Conservation (phyloP, 1,140 invertebrate genomes). For the Holcopasites calliopsidis region DNA sequence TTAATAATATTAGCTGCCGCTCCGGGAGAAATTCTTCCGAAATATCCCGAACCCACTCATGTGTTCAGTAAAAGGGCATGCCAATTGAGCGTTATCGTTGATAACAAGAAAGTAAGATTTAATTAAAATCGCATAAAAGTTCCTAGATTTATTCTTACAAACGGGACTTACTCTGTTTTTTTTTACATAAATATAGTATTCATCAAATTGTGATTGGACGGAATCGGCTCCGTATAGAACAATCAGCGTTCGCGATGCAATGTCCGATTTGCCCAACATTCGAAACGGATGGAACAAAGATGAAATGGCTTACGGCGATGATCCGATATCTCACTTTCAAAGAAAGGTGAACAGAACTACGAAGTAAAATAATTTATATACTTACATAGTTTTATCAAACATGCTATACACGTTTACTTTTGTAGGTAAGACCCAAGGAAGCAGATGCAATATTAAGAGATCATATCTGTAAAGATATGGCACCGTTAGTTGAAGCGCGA, state of each 20-base stretch:
- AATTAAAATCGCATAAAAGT: background rate
- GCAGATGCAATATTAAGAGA: conserved; percentile 83
- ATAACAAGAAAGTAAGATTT: conserved; percentile 82
- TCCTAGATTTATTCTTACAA: background rate
- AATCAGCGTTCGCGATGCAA: conserved; percentile 89
- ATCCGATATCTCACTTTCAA: conserved; percentile 90
- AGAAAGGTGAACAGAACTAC: conserved; percentile 78
- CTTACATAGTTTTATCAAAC: background rate
- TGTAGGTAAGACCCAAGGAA: conserved; percentile 83
- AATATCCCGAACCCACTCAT: conserved; percentile 90
- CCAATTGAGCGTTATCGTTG: conserved; percentile 86
- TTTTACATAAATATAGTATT: conserved; percentile 68
- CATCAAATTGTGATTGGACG: conserved; percentile 79
- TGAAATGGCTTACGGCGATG: conserved; percentile 87
- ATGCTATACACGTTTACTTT: background rate
- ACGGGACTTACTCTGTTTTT: background rate
- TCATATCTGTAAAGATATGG: conserved; percentile 94
- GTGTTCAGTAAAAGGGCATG: conserved; percentile 88
- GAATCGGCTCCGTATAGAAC: conserved; percentile 86
- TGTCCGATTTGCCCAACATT: conserved; percentile 90
- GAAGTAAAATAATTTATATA: background rate
- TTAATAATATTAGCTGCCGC: conserved; percentile 91
- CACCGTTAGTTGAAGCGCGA: conserved; percentile 87
- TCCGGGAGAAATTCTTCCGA: conserved; percentile 88
- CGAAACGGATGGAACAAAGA: conserved; percentile 86